Base-by-base conservation (phyloP, 1,140 invertebrate genomes). In the Hesperophylax magnus region DNA sequence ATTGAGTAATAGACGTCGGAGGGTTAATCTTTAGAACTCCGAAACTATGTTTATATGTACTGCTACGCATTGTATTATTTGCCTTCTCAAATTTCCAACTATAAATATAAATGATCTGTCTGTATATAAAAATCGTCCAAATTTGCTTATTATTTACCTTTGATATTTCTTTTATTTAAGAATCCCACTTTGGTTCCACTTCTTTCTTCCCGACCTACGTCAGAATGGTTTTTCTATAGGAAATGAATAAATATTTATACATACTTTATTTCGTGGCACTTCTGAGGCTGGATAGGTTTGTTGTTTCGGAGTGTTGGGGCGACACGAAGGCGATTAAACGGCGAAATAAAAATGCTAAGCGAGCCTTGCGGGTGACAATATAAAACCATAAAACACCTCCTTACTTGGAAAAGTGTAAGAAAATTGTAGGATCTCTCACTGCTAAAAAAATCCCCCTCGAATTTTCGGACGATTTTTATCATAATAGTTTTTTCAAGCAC, bases 291-390 rank as follows among this genome's bases (percentile, higher is more conserved):
- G 39, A 71, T 52, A 71, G 39, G 27, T 80, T 60, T 56, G 53
- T 72, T 80, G 69, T 74, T 60, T 47, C 31, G 18, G 65, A 17
- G 63, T 69, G 56, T 77, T 24, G 65, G 27, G 61, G 76, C 67
- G 80, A 81, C 80, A 72, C 74, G 63, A 14, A 11, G 63, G 67
- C 80, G 75, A 81, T 81, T 81, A 78, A 78, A 81, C 61, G 67
- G 75, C 22, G 67, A 81, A 78, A 81, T 81, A 81, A 81, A 81
- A 81, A 81, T 81, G 75, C 80, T 71, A 81, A 81, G 54, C 80
- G 76, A 9, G 52, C 39, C 39, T 81, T 81, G 80, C 54, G 75
- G 75, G 31, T 81, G 80, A 81, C 80, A 81, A 81, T 78, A 53
- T 71, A 63, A 78, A 77, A 74, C 80, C 58, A 81, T 81, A 81